A percentile compares a stretch with the other conserved stretches of the same genome.
These are phyloP conservation scores for Dendrocopos noguchii DNA, from an alignment of 2,113 vertebrate species.

Conservation along the genomic window DNA sequence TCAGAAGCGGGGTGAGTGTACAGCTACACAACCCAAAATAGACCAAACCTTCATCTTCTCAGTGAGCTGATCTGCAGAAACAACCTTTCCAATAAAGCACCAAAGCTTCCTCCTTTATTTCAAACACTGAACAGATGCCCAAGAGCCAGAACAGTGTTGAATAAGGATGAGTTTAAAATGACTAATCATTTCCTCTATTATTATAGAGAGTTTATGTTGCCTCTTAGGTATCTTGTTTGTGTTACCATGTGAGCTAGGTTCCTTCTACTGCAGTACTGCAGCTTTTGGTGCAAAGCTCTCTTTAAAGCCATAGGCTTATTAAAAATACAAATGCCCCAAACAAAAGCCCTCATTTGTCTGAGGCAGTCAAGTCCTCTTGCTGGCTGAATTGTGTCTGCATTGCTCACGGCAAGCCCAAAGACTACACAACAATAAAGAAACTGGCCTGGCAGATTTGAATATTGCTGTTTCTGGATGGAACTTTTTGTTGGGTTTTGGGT, in stretches of 20 bases:
- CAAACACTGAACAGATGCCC: background rate
- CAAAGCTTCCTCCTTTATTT: conserved; percentile 23
- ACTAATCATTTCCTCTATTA: background rate
- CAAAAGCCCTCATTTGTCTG: background rate
- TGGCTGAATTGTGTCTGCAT: background rate
- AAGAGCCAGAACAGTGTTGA: background rate
- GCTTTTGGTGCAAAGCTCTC: background rate
- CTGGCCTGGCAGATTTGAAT: background rate
- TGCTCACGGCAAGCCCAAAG: background rate
- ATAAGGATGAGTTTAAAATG: conserved; percentile 30
- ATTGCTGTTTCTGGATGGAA: background rate
- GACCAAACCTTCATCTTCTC: background rate
- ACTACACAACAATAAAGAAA: background rate
- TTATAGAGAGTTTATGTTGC: background rate
- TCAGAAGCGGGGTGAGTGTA: background rate
- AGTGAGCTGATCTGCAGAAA: conserved; percentile 2
- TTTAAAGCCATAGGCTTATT: background rate
- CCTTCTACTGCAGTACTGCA: background rate
- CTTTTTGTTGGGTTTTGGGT: too few species aligned
- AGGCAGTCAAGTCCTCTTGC: background rate
- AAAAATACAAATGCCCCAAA: background rate
- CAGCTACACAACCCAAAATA: background rate
- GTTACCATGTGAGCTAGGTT: conserved; percentile 4
- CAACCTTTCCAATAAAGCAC: background rate
- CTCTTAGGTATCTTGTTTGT: background rate